Conservation (phyloP, 1,140 invertebrate genomes). For the Heliconius nattereri region DNA sequence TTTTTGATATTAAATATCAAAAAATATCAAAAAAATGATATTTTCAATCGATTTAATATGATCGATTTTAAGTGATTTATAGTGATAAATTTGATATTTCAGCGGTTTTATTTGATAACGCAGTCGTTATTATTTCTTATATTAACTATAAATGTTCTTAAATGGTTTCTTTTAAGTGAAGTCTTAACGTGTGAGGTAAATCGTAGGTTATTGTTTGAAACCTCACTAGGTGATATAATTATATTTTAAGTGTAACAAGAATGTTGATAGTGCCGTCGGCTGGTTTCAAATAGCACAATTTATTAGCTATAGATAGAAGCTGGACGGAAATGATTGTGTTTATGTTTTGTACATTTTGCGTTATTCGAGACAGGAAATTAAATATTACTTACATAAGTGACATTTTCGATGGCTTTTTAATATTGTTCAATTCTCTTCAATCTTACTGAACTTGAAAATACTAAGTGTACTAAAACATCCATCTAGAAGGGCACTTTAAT, state of each 20-base stretch:
- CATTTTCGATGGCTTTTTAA: background rate
- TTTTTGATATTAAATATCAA: no score
- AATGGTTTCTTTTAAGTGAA: background rate
- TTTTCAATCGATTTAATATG: no score
- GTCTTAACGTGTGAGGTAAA: slow-evolving; percentile 60
- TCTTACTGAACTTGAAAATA: background rate
- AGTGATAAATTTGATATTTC: no score
- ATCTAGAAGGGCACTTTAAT: background rate
- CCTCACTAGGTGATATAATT: slow-evolving; percentile 78
- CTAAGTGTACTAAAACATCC: background rate
- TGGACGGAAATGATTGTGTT: slow-evolving; percentile 51
- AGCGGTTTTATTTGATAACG: background rate
- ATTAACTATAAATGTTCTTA: background rate
- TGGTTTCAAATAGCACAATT: slow-evolving; percentile 73
- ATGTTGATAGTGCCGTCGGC: slow-evolving; percentile 57
- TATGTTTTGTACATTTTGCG: slow-evolving; percentile 23
- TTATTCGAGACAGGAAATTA: background rate
- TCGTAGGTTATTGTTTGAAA: slow-evolving; percentile 76
- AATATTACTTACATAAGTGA: background rate
- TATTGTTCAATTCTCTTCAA: background rate
- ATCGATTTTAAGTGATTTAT: no score
- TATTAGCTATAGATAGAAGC: slow-evolving; percentile 66
- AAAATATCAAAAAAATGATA: no score
- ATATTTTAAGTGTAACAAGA: slow-evolving; percentile 61
- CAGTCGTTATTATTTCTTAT: background rate